phyloP scores from a whole-genome alignment of 2,888 invertebrate species.

The Patella depressa region DNA sequence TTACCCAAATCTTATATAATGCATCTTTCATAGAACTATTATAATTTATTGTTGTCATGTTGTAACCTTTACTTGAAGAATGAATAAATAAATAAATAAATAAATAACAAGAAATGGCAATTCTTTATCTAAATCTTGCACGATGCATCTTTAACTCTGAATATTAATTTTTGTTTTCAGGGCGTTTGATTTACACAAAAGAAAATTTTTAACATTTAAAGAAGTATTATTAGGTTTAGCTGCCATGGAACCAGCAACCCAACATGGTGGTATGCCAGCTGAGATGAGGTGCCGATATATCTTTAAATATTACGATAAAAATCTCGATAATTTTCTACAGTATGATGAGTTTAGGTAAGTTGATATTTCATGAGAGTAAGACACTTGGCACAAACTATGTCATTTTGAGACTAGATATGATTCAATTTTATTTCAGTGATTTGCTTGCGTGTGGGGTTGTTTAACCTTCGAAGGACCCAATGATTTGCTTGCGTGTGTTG shows the following conservation, averaged over 20 bases:
- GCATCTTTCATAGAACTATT: too few relatives aligned
- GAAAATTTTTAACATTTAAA: conserved; percentile 59
- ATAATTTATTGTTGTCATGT: too few relatives aligned
- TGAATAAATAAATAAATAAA: too few relatives aligned
- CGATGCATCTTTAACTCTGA: too few relatives aligned
- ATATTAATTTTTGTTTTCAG: conserved; percentile 43
- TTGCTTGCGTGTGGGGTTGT: too few relatives aligned
- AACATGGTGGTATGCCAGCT: conserved; percentile 78
- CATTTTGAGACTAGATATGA: too few relatives aligned
- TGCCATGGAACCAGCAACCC: conserved; percentile 78
- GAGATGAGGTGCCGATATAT: conserved; percentile 81
- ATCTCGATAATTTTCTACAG: conserved; percentile 70
- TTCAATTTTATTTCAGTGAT: neutral
- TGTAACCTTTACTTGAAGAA: too few relatives aligned
- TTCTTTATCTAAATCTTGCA: too few relatives aligned
- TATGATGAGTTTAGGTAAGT: conserved; percentile 75
- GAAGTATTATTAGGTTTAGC: conserved; percentile 76
- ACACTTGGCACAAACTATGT: neutral
- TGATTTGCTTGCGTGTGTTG: too few relatives aligned
- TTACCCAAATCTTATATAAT: too few relatives aligned
- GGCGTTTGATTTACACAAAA: conserved; percentile 66
- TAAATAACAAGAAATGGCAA: too few relatives aligned
- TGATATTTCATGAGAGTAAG: neutral
- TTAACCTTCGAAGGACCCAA: too few relatives aligned
- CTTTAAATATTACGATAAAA: conserved; percentile 75